Percentiles rank a stretch among this genome's conserved stretches.
Conservation (phyloP, 37 sponge, comb jelly and placozoan species). For the Aplysina aerophoba region DNA sequence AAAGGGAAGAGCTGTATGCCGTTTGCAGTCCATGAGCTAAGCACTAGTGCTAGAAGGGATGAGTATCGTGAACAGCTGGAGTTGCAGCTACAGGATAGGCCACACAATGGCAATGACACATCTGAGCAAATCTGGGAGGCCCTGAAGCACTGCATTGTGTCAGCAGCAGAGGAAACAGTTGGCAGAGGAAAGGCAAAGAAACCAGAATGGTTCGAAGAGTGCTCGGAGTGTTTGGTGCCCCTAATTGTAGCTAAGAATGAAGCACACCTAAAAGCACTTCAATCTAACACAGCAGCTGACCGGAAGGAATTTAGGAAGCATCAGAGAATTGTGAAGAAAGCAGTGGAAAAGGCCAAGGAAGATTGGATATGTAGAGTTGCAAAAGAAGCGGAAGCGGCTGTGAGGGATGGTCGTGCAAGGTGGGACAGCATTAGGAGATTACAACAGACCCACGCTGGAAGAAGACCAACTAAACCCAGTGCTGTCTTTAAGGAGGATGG, state of each 20-base stretch:
- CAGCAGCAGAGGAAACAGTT: background rate
- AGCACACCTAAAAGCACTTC: conserved; percentile 18
- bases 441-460: conserved; percentile 24
- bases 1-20: no score
- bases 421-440: conserved; percentile 52
- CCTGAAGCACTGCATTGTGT: background rate
- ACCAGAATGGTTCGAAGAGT: conserved; percentile 52
- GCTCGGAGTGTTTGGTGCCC: conserved; percentile 17
- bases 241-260: conserved; percentile 41
- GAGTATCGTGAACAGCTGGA: no score
- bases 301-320: conserved; percentile 22
- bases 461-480: conserved; percentile 1
- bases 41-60: no score
- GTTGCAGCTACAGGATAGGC: no score
- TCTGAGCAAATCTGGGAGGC: background rate
- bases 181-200: conserved; percentile 43
- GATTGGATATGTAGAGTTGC: conserved; percentile 31
- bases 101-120: no score
- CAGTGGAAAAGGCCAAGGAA: conserved; percentile 44
- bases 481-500: background rate
- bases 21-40: no score
- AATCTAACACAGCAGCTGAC: conserved; percentile 1
- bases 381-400: conserved; percentile 19
- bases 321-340: conserved; percentile 51
- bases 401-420: conserved; percentile 3